Evolutionary conservation across 2,888 invertebrate species (phyloP).

Genomic region (Drosophila fulvimacula): DNA sequence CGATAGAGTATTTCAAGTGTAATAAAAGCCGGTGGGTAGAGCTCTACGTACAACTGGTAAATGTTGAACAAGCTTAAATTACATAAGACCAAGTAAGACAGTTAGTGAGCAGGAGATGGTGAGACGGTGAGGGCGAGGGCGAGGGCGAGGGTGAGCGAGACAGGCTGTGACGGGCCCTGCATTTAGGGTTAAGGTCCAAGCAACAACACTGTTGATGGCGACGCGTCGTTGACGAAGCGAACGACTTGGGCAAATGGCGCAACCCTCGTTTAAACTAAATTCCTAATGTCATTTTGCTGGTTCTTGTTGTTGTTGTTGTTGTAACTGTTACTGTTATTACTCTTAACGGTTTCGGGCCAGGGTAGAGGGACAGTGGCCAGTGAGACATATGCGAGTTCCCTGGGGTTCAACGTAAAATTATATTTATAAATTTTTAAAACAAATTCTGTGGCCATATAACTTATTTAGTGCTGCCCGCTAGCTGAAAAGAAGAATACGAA

Average conservation of each 20-base stretch:
- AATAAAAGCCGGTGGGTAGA: constrained; percentile 47
- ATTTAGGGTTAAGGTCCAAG: constrained; percentile 63
- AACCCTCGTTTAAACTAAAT: constrained; percentile 75
- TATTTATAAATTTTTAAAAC: constrained; percentile 67
- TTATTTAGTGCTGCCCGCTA: constrained; percentile 43
- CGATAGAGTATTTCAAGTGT: constrained; percentile 38
- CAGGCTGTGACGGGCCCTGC: constrained; percentile 27
- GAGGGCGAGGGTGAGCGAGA: constrained; percentile 12
- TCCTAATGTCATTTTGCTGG: constrained; percentile 63
- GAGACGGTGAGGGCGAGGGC: constrained; percentile 9
- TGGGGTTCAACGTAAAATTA: constrained; percentile 44
- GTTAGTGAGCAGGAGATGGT: constrained; percentile 3
- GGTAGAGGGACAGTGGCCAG: constrained; percentile 29
- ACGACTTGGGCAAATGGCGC: constrained; percentile 57
- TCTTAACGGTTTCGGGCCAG: constrained; percentile 38
- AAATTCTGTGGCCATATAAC: constrained; percentile 56
- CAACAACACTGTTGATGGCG: constrained; percentile 32
- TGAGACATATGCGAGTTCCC: constrained; percentile 59
- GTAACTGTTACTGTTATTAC: constrained; percentile 38
- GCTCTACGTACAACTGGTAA: constrained; percentile 51
- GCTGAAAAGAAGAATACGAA: background rate
- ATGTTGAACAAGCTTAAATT: constrained; percentile 70
- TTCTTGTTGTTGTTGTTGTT: constrained; percentile 33
- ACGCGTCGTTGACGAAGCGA: constrained; percentile 27
- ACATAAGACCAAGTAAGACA: constrained; percentile 37